These are phyloP conservation scores for Hylaeus anthracinus DNA, from an alignment of 1,140 invertebrate genomes.

Conservation along the genomic window DNA sequence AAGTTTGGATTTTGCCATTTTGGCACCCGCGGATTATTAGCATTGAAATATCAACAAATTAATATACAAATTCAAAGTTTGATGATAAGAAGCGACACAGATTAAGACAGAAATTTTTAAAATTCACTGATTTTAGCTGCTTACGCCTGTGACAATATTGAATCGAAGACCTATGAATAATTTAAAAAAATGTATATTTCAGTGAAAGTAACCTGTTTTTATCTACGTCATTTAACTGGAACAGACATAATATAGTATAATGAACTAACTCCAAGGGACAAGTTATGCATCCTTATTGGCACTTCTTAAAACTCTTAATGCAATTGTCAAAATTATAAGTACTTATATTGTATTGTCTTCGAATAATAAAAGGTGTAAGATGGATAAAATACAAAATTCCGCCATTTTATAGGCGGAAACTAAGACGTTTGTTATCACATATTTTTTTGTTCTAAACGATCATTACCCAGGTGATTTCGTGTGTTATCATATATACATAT, in stretches of 20 bases:
- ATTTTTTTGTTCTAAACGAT: no score
- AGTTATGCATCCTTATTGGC: background rate
- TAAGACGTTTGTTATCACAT: no score
- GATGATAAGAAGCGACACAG: conserved; percentile 30
- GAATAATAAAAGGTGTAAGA: no score
- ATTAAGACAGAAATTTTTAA: conserved; percentile 41
- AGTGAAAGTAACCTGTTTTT: conserved; percentile 37
- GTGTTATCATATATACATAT: no score
- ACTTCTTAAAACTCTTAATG: background rate
- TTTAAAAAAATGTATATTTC: conserved; percentile 3
- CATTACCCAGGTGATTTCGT: no score
- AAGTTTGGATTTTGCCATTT: conserved; percentile 65
- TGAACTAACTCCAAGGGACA: conserved; percentile 1
- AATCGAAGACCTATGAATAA: conserved; percentile 2
- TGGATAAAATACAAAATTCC: no score
- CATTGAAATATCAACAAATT: conserved; percentile 35
- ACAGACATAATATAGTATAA: conserved; percentile 12
- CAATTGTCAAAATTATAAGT: background rate
- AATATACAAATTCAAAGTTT: conserved; percentile 40
- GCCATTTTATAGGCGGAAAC: no score
- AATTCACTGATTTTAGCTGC: conserved; percentile 17
- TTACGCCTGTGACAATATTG: conserved; percentile 37
- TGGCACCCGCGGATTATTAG: conserved; percentile 60
- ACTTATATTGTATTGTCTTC: background rate
- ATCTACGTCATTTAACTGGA: conserved; percentile 42